Conservation (phyloP, 2,888 invertebrate species). For the Caenorhabditis japonica region DNA sequence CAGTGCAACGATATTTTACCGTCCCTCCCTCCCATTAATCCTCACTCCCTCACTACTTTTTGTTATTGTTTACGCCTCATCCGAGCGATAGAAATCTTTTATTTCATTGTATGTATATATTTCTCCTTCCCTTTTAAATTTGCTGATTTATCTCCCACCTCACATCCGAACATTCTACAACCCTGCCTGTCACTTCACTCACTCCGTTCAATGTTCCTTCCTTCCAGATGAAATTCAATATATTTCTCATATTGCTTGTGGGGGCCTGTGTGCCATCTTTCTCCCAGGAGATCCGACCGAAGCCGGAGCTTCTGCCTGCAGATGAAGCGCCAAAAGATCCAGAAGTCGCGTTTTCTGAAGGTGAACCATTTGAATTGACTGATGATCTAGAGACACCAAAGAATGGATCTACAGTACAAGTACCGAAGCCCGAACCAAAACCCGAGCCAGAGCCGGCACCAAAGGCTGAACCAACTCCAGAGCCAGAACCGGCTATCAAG, state of each 20-base stretch:
- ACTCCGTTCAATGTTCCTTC: too few relatives aligned
- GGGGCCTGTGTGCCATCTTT: conserved; percentile 34
- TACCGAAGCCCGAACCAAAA: conserved; percentile 53
- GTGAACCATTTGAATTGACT: conserved; percentile 56
- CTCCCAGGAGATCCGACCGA: conserved; percentile 53
- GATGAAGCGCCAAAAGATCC: conserved; percentile 53
- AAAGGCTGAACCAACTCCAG: conserved; percentile 52
- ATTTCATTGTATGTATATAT: too few relatives aligned
- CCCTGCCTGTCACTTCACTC: not conserved
- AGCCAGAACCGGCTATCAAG: conserved; percentile 70
- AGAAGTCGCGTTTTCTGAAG: conserved; percentile 48
- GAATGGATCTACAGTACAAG: conserved; percentile 46
- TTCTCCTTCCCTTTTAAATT: conserved; percentile 29
- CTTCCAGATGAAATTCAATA: conserved; percentile 45
- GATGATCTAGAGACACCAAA: conserved; percentile 44
- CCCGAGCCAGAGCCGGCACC: conserved; percentile 57
- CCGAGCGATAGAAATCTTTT: conserved; percentile 37
- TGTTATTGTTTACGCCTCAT: conserved; percentile 34
- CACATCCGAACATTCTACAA: conserved; percentile 9
- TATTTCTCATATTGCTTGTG: conserved; percentile 48
- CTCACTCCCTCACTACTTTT: conserved; percentile 39
- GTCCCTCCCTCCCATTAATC: conserved; percentile 21
- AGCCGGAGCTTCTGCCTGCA: conserved; percentile 49
- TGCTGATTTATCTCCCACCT: conserved; percentile 38
- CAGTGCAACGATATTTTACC: too few relatives aligned